Conservation (phyloP, 1,140 invertebrate species). For the Drosophila ogumai region DNA sequence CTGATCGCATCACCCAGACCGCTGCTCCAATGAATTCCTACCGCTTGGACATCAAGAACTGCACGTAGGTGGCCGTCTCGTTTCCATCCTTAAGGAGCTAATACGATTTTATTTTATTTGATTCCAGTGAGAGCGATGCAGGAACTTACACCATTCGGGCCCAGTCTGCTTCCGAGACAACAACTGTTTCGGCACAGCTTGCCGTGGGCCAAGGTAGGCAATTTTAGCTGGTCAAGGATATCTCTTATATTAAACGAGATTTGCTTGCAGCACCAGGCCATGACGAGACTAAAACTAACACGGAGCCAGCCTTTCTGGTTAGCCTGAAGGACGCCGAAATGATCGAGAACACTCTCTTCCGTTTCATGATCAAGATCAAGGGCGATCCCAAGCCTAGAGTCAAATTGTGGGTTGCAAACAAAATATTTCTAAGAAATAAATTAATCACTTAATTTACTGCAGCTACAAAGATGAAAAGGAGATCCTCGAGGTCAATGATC, state of each 20-base stretch:
- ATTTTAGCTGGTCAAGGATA: constrained; percentile 41
- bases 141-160: constrained; percentile 97
- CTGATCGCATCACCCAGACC: constrained; percentile 90
- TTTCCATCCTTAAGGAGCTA: neutral
- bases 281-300: constrained; percentile 89
- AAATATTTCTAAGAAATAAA: neutral
- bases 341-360: constrained; percentile 93
- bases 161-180: constrained; percentile 91
- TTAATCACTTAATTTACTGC: constrained; percentile 46
- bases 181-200: constrained; percentile 93
- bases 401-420: constrained; percentile 90
- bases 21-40: constrained; percentile 86
- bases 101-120: neutral
- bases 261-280: constrained; percentile 85
- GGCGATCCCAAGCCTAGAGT: constrained; percentile 94
- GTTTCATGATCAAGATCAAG: constrained; percentile 95
- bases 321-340: constrained; percentile 94
- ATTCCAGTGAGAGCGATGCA: constrained; percentile 89
- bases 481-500: constrained; percentile 89
- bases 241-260: too few species aligned
- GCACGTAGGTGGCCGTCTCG: constrained; percentile 81
- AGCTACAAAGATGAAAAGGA: constrained; percentile 94
- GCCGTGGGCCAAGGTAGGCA: constrained; percentile 91
- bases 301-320: constrained; percentile 92
- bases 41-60: constrained; percentile 92